Conservation (phyloP, 2,888 invertebrate genomes). For the Lithophane semibrunnea region DNA sequence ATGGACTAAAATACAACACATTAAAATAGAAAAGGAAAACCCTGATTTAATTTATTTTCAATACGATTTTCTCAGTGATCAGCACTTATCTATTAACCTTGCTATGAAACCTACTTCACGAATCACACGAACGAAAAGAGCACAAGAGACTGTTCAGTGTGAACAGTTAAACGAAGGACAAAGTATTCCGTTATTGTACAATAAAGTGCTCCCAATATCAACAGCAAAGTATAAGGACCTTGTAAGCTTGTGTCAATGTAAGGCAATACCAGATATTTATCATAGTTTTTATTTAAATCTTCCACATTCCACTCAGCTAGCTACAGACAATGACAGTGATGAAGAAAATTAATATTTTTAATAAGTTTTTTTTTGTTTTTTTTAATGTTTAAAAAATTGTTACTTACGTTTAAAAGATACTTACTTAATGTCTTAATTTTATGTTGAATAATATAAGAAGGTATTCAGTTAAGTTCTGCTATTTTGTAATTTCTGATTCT, state of each 20-base stretch:
- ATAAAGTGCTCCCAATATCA: slow-evolving; percentile 17
- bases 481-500: slow-evolving; percentile 14
- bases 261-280: slow-evolving; percentile 18
- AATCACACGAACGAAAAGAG: slow-evolving; percentile 24
- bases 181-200: slow-evolving; percentile 27
- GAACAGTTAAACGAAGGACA: slow-evolving; percentile 17
- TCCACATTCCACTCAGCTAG: slow-evolving; percentile 18
- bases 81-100: slow-evolving; percentile 36
- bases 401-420: too few relatives aligned
- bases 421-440: too few relatives aligned
- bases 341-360: too few relatives aligned
- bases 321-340: slow-evolving; percentile 8
- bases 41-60: slow-evolving; percentile 46
- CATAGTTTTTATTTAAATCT: slow-evolving; percentile 19
- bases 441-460: slow-evolving; percentile 1
- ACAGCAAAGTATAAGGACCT: slow-evolving; percentile 29
- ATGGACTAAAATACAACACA: slow-evolving; percentile 46
- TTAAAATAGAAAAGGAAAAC: slow-evolving; percentile 41
- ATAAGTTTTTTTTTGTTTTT: too few relatives aligned
- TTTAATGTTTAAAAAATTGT: neutral
- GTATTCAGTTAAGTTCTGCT: slow-evolving; percentile 10
- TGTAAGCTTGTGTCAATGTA: slow-evolving; percentile 24
- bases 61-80: slow-evolving; percentile 44
- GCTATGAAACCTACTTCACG: slow-evolving; percentile 24
- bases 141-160: slow-evolving; percentile 21